Evolutionary conservation across 2,888 invertebrate genomes (phyloP), one percentile per base, ranked within the genome.

Genomic region (Synanthedon vespiformis): DNA sequence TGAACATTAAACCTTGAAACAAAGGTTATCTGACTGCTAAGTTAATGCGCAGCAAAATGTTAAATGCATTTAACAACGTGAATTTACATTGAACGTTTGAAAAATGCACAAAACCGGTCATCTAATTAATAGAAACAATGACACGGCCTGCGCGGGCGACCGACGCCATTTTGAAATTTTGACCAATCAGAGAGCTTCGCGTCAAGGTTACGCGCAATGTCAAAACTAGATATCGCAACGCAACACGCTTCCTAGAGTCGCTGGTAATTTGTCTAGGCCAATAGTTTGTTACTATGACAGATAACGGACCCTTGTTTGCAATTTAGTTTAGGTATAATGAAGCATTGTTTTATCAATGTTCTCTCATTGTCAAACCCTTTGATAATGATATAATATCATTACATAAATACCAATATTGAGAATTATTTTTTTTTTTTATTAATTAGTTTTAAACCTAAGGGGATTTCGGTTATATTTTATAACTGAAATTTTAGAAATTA

Each of bases 191-290:
- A 56, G 61, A 60, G 58, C 59, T 56, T 59, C 61, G 58, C 58
- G 63, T 62, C 83, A 85, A 87, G 86, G 86, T 83, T 78, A 73
- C 55, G 62, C 67, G 73, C 86, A 85, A 86, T 86, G 86, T 86
- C 85, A 85, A 84, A 86, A 79, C 69, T 74, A 54, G 61, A 48
- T 52, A 52, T 50, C 52, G 50, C 34, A 16, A 48, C 48, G 48
- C 51, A 13, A 44, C 49, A 40, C 66, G 74, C 84, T 86, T 85
- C 85, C 34, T 34, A 34, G 34, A 34, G 34, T 10, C 34, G 34
- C 85, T 83, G 77, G 78, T 77, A 65, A 74, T 69, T 74, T 70
- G 71, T 77, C 77, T 81, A 82, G 79, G 80, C 77, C 76, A 74
- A 68, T 64, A 55, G 70, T 3, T 59, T 70, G 75, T 81, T 74